Conservation (phyloP, 2,113 vertebrate species). For the Pteropus alecto region DNA sequence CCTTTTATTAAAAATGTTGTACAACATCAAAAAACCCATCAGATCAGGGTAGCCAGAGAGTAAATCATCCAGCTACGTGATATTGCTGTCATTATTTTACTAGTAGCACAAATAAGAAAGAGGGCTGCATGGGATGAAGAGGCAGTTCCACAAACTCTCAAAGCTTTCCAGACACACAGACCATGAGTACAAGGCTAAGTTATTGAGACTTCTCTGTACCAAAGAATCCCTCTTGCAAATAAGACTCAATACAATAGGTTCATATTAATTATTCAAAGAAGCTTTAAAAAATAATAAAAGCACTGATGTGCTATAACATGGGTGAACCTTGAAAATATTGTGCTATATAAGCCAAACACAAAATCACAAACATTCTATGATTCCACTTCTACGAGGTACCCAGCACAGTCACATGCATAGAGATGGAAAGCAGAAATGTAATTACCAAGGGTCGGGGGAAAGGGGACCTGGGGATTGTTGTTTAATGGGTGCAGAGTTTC, state of each 20-base stretch:
- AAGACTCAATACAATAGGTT: not conserved
- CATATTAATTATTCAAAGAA: not conserved
- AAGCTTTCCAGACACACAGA: not conserved
- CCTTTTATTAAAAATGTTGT: conserved; percentile 75
- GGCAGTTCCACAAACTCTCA: fast-evolving
- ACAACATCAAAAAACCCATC: conserved; percentile 64
- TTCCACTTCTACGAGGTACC: not conserved
- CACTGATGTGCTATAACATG: not conserved
- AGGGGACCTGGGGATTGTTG: not conserved
- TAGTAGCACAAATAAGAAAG: not conserved
- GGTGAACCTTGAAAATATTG: not conserved
- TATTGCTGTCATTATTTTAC: not conserved
- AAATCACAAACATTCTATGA: not conserved
- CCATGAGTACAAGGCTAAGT: not conserved
- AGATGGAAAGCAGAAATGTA: not conserved
- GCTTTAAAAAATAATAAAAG: not conserved
- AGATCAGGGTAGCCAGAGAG: conserved; percentile 69
- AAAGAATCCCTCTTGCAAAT: not conserved
- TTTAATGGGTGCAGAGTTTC: not conserved
- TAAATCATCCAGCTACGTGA: conserved; percentile 23
- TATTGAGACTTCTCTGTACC: not conserved
- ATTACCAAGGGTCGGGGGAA: not conserved
- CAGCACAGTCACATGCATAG: not conserved
- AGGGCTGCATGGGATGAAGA: fast-evolving
- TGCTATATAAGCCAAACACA: not conserved